A percentile compares a stretch with the other conserved stretches of the same genome.
Conservation (phyloP, 2,888 invertebrate genomes). For the Ptilodon capucinus region DNA sequence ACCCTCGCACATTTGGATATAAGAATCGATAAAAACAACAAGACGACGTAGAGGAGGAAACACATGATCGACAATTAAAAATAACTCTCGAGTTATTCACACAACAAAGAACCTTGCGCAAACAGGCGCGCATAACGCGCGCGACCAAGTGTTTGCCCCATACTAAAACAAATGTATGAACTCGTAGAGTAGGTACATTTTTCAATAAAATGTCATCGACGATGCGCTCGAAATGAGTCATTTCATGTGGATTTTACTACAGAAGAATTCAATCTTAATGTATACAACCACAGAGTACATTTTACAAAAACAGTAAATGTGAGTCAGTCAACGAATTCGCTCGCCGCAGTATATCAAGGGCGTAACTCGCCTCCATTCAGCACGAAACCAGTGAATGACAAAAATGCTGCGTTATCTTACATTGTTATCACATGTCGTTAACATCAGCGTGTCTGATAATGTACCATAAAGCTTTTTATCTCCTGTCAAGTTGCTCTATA, state of each 20-base stretch:
- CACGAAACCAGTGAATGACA: slow-evolving; percentile 17
- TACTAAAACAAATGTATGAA: too few relatives aligned
- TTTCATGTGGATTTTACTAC: too few relatives aligned
- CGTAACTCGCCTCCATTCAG: slow-evolving; percentile 10
- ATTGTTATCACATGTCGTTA: slow-evolving; percentile 48
- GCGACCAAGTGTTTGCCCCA: too few relatives aligned
- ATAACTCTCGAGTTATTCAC: slow-evolving; percentile 7
- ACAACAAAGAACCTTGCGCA: too few relatives aligned
- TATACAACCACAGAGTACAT: too few relatives aligned
- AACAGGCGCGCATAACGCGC: too few relatives aligned
- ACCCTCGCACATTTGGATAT: slow-evolving; percentile 62
- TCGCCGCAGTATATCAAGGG: too few relatives aligned
- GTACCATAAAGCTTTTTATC: slow-evolving; percentile 58
- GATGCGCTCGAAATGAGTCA: too few relatives aligned
- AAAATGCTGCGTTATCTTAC: slow-evolving; percentile 31
- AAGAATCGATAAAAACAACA: slow-evolving; percentile 56
- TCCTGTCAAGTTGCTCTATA: slow-evolving; percentile 62
- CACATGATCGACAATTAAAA: slow-evolving; percentile 7
- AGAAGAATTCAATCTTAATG: too few relatives aligned
- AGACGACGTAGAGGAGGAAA: slow-evolving; percentile 18
- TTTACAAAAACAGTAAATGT: too few relatives aligned
- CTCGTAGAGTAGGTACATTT: too few relatives aligned
- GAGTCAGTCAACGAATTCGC: slow-evolving; percentile 7
- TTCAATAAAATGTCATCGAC: too few relatives aligned
- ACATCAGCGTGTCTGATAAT: slow-evolving; percentile 50